A percentile compares a stretch with the other conserved stretches of the same genome.
These are phyloP conservation scores for Hemiscyllium ocellatum DNA, from an alignment of 2,113 vertebrate species.

Conservation along the genomic window DNA sequence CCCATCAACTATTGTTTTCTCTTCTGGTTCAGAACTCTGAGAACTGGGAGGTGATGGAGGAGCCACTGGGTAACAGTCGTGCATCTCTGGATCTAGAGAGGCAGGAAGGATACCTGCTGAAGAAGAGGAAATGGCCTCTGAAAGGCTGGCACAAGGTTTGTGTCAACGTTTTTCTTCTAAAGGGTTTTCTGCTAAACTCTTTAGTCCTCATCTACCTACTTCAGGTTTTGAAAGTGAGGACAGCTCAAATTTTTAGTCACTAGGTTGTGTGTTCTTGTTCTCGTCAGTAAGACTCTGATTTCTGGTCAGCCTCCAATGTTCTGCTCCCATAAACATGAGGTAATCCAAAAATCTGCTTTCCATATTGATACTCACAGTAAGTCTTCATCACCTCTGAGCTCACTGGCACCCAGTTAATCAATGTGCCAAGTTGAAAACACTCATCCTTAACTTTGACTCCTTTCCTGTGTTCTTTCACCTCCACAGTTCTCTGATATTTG, in stretches of 20 bases:
- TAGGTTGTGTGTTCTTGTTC: neutral
- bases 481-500: neutral
- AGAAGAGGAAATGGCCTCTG: conserved; percentile 88
- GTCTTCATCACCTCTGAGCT: neutral
- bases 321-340: neutral
- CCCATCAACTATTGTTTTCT: neutral
- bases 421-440: neutral
- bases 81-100: conserved; percentile 54
- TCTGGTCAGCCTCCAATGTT: neutral
- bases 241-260: too few relatives aligned
- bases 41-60: conserved; percentile 83
- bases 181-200: neutral
- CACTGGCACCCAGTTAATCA: neutral
- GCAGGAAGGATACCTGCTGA: conserved; percentile 83
- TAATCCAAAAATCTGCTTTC: neutral
- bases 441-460: neutral
- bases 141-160: conserved; percentile 93
- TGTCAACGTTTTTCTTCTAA: neutral
- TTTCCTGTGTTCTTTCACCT: neutral
- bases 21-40: conserved; percentile 56
- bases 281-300: neutral
- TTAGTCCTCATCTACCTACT: neutral
- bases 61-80: conserved; percentile 47
- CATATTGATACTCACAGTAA: neutral
- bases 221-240: too few relatives aligned